Evolutionary conservation across 1,140 invertebrate species (phyloP), one percentile per base, ranked within the genome.

Genomic region (Stenopsyche tienmushanensis): DNA sequence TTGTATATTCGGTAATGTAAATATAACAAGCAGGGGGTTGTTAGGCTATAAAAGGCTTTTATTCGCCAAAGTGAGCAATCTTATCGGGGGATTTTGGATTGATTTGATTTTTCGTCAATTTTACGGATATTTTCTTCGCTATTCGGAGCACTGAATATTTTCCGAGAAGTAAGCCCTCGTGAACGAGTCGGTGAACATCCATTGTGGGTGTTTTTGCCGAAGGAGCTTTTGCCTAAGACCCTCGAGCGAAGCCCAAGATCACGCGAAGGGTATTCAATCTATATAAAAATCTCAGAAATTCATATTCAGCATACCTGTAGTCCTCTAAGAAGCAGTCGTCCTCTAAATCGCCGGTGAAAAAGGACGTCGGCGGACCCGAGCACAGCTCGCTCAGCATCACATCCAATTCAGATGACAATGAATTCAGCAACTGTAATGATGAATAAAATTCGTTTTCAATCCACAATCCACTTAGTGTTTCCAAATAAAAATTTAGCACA

Each of bases 321-420:
- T 70, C 64, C 13, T 57, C 39, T 18, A 59, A 53, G 34, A n/a
- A 69, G 53, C 20, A 59, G 5, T 66, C 64, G 15, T 70, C 59
- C 10, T 65, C 64, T 10, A 65, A 24, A 20, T 70, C 67, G 21
- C 39, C 64, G 10, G 26, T 23, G 8, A 59, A 23, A 0, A 53
- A 45, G 9, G 42, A 45, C 13, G 54, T 17, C 1, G 64, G 67
- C 25, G 59, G 42, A 18, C 64, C 64, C 15, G 64, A 57, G 75
- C 86, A 87, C 52, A 90, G 80, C 72, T 89, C 87, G 66, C 80
- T 86, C 74, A 89, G 82, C 83, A 90, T 86, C 62, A 85, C 85
- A 73, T 90, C 88, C 73, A 90, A 79, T 81, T 90, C 87, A 72
- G 80, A 84, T 34, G 88, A 87, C 64, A 89, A 80, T 54, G 86